These are phyloP conservation scores for Stichodactyla helianthus DNA, from an alignment of 64 coral and sea anemone species.

Conservation along the genomic window DNA sequence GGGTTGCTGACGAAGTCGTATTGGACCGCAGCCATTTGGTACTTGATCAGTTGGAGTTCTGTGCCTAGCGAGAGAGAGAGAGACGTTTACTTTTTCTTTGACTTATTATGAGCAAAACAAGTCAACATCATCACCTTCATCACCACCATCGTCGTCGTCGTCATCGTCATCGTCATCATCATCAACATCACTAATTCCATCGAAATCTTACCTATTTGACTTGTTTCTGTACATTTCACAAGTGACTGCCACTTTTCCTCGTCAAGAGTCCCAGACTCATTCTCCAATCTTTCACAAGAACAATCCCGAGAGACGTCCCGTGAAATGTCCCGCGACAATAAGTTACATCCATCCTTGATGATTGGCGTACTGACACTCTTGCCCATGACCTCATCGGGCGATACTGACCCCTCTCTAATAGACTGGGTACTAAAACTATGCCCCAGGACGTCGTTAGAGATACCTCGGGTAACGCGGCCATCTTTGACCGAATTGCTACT, in stretches of 20 bases:
- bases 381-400: slow-evolving; percentile 15
- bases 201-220: slow-evolving; percentile 31
- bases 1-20: slow-evolving; percentile 69
- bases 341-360: slow-evolving; percentile 35
- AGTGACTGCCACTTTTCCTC: slow-evolving; percentile 28
- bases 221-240: not conserved
- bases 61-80: slow-evolving; percentile 29
- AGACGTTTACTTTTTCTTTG: not conserved
- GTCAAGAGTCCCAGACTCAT: slow-evolving; percentile 13
- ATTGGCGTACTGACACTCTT: slow-evolving; percentile 44
- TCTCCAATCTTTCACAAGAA: not conserved
- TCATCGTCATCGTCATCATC: not conserved
- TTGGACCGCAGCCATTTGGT: slow-evolving; percentile 71
- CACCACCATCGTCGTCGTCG: not conserved
- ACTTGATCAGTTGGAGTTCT: slow-evolving; percentile 64
- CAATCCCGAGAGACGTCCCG: slow-evolving; percentile 12
- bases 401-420: slow-evolving; percentile 26
- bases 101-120: not conserved
- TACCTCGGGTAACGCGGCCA: slow-evolving; percentile 39
- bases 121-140: not conserved
- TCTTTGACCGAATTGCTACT: slow-evolving; percentile 91
- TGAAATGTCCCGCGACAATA: slow-evolving; percentile 12
- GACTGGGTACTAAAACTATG: slow-evolving; percentile 64
- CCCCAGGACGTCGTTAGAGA: slow-evolving; percentile 51
- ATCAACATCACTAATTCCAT: not conserved